Evolutionary conservation across 1,140 invertebrate genomes (phyloP).

Genomic region (Caenorhabditis briggsae): DNA sequence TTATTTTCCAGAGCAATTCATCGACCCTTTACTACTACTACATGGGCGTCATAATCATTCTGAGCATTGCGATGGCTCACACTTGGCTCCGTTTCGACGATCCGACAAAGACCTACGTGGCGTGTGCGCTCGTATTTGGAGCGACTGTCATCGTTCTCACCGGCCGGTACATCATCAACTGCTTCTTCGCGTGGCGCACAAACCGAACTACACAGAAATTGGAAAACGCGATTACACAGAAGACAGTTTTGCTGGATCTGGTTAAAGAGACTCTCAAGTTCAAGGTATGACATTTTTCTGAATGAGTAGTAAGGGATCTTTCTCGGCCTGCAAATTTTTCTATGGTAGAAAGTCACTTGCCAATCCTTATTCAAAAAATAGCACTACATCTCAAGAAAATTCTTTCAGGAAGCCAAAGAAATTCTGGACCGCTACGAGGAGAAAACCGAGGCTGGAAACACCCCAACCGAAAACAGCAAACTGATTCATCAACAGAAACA

Average conservation of each 20-base stretch:
- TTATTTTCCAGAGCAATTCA: slow-evolving; percentile 11
- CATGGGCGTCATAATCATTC: not conserved
- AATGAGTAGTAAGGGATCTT: too few species aligned
- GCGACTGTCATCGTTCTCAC: slow-evolving; percentile 15
- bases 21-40: slow-evolving; percentile 19
- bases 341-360: too few species aligned
- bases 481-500: not conserved
- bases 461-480: not conserved
- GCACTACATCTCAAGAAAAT: too few species aligned
- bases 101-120: slow-evolving; percentile 15
- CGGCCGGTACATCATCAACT: slow-evolving; percentile 24
- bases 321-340: too few species aligned
- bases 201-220: slow-evolving; percentile 18
- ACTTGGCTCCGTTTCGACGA: slow-evolving; percentile 36
- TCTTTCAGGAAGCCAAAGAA: slow-evolving; percentile 44
- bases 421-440: slow-evolving; percentile 45
- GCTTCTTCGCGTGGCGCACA: slow-evolving; percentile 28
- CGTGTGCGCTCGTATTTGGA: not conserved
- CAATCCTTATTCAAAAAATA: too few species aligned
- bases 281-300: not conserved
- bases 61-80: slow-evolving; percentile 49
- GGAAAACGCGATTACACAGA: slow-evolving; percentile 22
- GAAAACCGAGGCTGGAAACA: not conserved
- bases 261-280: slow-evolving; percentile 44
- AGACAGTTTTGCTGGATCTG: slow-evolving; percentile 13